Conservation (phyloP, 2,797 vertebrate species). For the Staurois parvus region DNA sequence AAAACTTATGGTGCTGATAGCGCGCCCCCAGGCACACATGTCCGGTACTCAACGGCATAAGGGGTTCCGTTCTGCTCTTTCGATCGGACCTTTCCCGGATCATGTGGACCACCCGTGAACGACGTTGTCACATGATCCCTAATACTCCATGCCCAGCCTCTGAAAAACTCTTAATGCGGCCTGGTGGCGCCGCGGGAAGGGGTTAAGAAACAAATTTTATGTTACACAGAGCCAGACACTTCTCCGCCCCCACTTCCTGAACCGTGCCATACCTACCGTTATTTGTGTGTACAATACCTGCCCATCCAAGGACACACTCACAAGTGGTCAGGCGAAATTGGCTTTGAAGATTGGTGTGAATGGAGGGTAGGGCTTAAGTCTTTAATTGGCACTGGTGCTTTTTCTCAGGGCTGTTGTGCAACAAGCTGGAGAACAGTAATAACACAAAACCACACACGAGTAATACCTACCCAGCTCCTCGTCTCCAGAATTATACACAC, state of each 20-base stretch:
- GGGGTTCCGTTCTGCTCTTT: too few species aligned
- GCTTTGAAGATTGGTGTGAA: constrained; percentile 1
- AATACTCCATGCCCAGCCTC: too few species aligned
- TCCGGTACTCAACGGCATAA: too few species aligned
- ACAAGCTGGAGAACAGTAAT: background rate
- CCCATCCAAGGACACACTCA: constrained; percentile 3
- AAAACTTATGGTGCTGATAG: too few species aligned
- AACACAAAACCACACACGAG: background rate
- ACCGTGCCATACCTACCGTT: background rate
- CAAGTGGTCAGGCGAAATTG: constrained; percentile 5
- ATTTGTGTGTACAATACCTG: background rate
- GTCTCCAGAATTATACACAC: background rate
- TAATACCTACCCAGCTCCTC: background rate
- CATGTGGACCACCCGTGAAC: too few species aligned
- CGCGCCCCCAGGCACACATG: too few species aligned
- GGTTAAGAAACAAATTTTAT: too few species aligned
- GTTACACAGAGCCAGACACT: background rate
- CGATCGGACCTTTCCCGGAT: too few species aligned
- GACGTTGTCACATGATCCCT: too few species aligned
- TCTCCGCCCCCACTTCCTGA: background rate
- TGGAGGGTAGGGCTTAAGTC: background rate
- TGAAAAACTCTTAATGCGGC: too few species aligned
- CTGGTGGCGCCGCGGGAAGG: too few species aligned
- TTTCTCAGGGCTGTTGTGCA: background rate
- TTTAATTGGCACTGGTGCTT: background rate